phyloP scores from a whole-genome alignment of 2,888 invertebrate genomes.

The Diploptera punctata region DNA sequence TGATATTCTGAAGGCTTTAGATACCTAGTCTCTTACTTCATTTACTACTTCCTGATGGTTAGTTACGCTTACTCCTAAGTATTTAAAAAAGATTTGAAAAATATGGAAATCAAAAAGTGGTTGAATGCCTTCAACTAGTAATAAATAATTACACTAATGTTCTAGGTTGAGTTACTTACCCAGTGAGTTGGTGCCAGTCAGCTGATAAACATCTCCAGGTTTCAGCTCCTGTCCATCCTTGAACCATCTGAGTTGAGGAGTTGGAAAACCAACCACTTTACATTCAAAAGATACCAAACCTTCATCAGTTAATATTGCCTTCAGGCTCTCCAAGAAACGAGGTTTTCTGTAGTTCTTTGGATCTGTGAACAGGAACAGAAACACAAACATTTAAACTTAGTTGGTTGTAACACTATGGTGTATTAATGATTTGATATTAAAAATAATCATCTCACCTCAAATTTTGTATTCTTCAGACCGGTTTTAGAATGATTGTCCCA shows the following conservation, averaged over 20 bases:
- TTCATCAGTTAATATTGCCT: slow-evolving; percentile 89
- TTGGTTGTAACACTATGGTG: too few species aligned
- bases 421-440: too few species aligned
- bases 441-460: too few species aligned
- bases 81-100: too few species aligned
- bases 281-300: slow-evolving; percentile 92
- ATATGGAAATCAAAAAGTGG: not conserved
- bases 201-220: slow-evolving; percentile 90
- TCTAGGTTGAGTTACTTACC: slow-evolving; percentile 53
- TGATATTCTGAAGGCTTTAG: too few species aligned
- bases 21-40: too few species aligned
- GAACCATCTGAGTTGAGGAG: slow-evolving; percentile 87
- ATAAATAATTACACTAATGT: not conserved
- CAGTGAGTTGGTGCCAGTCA: slow-evolving; percentile 88
- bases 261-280: slow-evolving; percentile 91
- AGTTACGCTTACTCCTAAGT: too few species aligned
- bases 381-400: too few species aligned
- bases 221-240: slow-evolving; percentile 92
- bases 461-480: too few species aligned
- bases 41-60: too few species aligned
- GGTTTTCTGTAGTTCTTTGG: slow-evolving; percentile 91
- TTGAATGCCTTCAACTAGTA: too few species aligned
- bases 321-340: slow-evolving; percentile 87
- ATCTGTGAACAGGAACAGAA: slow-evolving; percentile 62
- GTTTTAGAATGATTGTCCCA: too few species aligned